Percentiles rank a stretch among this genome's conserved stretches.
phyloP scores from a whole-genome alignment of 2,888 invertebrate genomes.

The Tinea semifulvella region DNA sequence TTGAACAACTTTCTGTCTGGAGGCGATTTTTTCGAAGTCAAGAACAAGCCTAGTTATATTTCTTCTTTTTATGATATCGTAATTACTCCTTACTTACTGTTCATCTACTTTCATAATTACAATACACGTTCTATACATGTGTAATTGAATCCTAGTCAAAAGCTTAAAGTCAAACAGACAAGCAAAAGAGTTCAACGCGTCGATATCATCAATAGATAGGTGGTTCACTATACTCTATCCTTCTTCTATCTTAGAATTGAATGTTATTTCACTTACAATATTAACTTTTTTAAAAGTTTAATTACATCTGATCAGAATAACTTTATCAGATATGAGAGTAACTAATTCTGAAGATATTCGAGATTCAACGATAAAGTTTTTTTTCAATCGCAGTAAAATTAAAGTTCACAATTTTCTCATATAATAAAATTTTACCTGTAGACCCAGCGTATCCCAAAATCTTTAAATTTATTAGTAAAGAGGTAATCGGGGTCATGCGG shows the following conservation, averaged over 20 bases:
- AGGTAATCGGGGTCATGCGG: conserved; percentile 12
- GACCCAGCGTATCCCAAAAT: background rate
- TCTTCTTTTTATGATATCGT: background rate
- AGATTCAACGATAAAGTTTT: no score
- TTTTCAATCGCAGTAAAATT: no score
- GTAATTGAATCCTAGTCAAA: background rate
- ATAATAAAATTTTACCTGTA: no score
- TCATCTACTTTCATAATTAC: conserved; percentile 1
- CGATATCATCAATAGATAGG: background rate
- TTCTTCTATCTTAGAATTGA: no score
- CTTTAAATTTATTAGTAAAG: background rate
- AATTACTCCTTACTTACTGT: background rate
- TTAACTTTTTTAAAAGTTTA: no score
- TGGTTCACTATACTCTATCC: no score
- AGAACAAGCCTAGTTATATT: background rate
- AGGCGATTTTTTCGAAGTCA: conserved; percentile 7
- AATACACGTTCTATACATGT: background rate
- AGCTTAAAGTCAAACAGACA: conserved; percentile 19
- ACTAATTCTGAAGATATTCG: no score
- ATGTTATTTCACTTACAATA: no score
- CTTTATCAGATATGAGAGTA: no score
- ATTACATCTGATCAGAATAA: no score
- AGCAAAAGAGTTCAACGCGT: conserved; percentile 61
- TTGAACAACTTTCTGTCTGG: conserved; percentile 46
- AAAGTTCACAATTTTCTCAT: no score